phyloP scores from a whole-genome alignment of 2,888 invertebrate genomes.

The Nemotelus pantherinus region DNA sequence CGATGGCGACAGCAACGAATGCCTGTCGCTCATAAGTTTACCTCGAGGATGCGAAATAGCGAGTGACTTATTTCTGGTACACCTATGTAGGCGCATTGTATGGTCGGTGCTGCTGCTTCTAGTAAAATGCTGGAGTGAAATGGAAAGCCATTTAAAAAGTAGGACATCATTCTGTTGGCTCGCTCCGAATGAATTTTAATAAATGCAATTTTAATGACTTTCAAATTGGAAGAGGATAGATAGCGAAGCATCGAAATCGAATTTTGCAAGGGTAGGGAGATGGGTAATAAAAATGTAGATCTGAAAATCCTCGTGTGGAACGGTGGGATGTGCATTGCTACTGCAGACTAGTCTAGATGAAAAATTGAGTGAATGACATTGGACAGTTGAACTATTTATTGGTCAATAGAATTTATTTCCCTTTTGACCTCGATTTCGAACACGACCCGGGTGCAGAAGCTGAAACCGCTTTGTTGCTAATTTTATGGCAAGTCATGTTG shows the following conservation, averaged over 20 bases:
- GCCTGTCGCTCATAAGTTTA: conserved; percentile 10
- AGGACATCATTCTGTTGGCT: conserved; percentile 31
- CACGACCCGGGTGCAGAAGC: too few species aligned
- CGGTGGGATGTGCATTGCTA: too few species aligned
- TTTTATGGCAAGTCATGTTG: too few species aligned
- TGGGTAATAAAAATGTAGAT: not conserved
- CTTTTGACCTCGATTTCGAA: too few species aligned
- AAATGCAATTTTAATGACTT: conserved; percentile 42
- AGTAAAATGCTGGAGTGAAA: not conserved
- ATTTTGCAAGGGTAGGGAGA: not conserved
- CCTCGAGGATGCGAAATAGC: not conserved
- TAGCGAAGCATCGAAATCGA: not conserved
- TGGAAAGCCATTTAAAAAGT: conserved; percentile 19
- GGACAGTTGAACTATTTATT: too few species aligned
- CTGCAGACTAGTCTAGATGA: too few species aligned
- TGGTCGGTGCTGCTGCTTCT: not conserved
- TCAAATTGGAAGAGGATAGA: not conserved
- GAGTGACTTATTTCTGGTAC: not conserved
- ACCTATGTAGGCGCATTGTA: not conserved
- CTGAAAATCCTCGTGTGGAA: too few species aligned
- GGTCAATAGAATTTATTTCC: too few species aligned
- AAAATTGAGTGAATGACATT: too few species aligned
- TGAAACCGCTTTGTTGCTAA: too few species aligned
- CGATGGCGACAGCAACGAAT: not conserved
- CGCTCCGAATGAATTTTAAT: conserved; percentile 40